A percentile compares a stretch with the other conserved stretches of the same genome.
These are phyloP conservation scores for Myopa testacea DNA, from an alignment of 2,888 invertebrate genomes.

Conservation along the genomic window DNA sequence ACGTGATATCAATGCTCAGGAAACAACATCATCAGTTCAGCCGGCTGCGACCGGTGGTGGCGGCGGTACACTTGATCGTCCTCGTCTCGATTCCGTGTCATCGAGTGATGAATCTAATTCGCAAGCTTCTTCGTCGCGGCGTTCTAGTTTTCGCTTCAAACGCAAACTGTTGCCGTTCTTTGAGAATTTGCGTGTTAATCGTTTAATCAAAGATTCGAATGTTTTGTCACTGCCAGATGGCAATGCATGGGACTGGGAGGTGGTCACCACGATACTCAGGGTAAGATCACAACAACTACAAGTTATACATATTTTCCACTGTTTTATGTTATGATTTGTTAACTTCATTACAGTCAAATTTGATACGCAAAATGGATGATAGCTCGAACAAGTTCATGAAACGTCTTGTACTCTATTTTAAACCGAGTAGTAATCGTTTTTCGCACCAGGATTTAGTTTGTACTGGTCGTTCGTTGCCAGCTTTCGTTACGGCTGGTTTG, in stretches of 20 bases:
- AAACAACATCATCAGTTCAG: conserved; percentile 48
- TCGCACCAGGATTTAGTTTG: conserved; percentile 82
- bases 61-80: conserved; percentile 61
- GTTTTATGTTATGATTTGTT: no score
- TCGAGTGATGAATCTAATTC: conserved; percentile 68
- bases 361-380: conserved; percentile 75
- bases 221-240: conserved; percentile 85
- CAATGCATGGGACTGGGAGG: conserved; percentile 91
- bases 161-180: conserved; percentile 71
- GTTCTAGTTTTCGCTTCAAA: conserved; percentile 65
- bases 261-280: conserved; percentile 85
- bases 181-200: conserved; percentile 73
- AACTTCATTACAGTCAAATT: conserved; percentile 62
- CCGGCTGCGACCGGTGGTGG: background rate
- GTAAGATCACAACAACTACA: conserved; percentile 66
- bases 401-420: conserved; percentile 85
- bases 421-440: conserved; percentile 88
- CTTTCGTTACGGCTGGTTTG: conserved; percentile 65
- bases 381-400: conserved; percentile 77
- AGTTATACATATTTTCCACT: no score
- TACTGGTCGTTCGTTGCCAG: conserved; percentile 59
- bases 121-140: conserved; percentile 59
- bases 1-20: conserved; percentile 65
- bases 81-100: conserved; percentile 68
- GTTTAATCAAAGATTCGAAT: conserved; percentile 82